Base-by-base conservation (phyloP, 2,797 vertebrate species). In the Melanotaenia nigrans region DNA sequence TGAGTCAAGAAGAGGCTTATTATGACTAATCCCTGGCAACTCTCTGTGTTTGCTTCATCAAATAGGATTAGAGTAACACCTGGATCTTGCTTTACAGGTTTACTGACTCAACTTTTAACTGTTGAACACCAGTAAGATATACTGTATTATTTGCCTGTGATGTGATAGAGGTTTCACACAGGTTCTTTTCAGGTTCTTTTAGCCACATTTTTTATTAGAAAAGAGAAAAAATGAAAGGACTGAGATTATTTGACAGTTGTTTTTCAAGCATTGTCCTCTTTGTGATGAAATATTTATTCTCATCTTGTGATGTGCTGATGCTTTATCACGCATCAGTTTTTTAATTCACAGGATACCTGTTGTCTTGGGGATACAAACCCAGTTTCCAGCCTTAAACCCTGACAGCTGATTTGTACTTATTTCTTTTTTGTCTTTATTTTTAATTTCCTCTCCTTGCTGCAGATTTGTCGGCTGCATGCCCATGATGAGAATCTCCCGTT, bases 11-110 rank as follows among this genome's bases (percentile, higher is more conserved):
- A 18, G 2, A 49, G 81, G 49, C 67, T 82, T 77, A 87, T 87
- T 83, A 77, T 71, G 63, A 67, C 77, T 85, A 86, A 90, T 87
- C 87, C 86, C 51, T 4, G 40, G 56, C 73, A 81, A 11, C 70
- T 62, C 61, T 74, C 69, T 68, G 69, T 77, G 85, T 84, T 84
- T 77, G 82, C 67, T 33, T 81, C 65, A 84, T 79, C 79, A 71
- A 61, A 65, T 16, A 60, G 87, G 87, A 87, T 89, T 87, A 84
- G 33, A 71, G 70, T 36, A 68, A 80, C 74, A 87, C 85, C 83
- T 81, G 74, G 45, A 6, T 53, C 61, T 64, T 6, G 10, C 0
- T 62, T 69, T 67, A 67, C 65, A 69, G 60, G 65, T 16, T 65
- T 10, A 68, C 42, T 18, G 53, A 56, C 60, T 81, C 65, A 63